Base-by-base conservation (phyloP, 2,797 vertebrate species). In the Xiphophorus birchmanni region DNA sequence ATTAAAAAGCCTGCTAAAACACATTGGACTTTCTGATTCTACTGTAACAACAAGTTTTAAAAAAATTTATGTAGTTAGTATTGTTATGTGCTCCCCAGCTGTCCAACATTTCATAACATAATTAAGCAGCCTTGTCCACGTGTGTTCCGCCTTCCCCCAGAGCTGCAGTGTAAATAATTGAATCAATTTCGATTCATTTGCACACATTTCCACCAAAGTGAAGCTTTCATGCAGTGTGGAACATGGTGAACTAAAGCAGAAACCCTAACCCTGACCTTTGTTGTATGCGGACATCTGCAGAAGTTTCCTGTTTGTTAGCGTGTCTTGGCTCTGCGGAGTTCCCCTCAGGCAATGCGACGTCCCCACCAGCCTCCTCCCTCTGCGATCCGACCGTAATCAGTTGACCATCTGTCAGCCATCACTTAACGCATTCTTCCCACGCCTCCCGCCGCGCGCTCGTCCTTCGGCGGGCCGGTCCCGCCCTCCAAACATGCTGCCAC, bases 361-460 rank as follows among this genome's bases (percentile, higher is more conserved):
- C 84, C 79, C 5, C 3, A 23, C 69, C 80, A 79, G 72, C 80
- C 78, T 82, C 85, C 48, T 75, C 1, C 26, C 80, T 26, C 35
- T 79, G 80, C 60, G 84, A 81, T 84, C 52, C 50, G 76, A 83
- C 47, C 65, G 45, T 87, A 90, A 88, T 87, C 77, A 87, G 85
- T 73, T 4, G 42, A 80, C 75, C 91, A 93, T 91, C 90, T 93
- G 88, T 88, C 77, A 75, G 45, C 85, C 76, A 89, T 84, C 80
- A 50, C 12, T 67, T 60, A 42, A 40, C 54, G 0, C 52, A 69
- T 45, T 54, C 65, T 42, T 76, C 72, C 80, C 3, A 52, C 8
- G 26, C n/a, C 35, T 75, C 84, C 60, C 47, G 83, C 84, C 67
- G 82, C 23, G 37, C 2, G 0, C 35, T 48, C 42, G 73, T 84